Conservation (phyloP, 2,113 vertebrate genomes). For the Pteronura brasiliensis region DNA sequence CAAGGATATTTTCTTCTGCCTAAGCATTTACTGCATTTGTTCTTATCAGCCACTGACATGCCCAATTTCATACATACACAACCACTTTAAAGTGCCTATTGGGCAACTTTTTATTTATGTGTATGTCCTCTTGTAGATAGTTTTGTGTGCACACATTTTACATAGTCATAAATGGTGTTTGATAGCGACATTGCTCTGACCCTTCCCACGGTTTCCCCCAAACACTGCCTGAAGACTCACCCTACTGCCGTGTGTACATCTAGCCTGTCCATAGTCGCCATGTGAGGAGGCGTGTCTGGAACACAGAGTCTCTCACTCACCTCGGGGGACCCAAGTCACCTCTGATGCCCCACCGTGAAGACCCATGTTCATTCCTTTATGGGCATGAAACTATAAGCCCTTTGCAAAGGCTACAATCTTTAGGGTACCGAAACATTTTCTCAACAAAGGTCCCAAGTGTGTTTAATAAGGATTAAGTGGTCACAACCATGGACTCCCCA, state of each 20-base stretch:
- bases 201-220: not conserved
- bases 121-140: not conserved
- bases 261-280: not conserved
- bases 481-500: conserved; percentile 51
- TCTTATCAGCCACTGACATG: not conserved
- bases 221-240: not conserved
- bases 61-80: not conserved
- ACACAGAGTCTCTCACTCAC: not conserved
- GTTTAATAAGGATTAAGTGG: conserved; percentile 74
- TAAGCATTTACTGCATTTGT: not conserved
- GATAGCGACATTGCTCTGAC: not conserved
- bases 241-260: not conserved
- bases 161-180: not conserved
- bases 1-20: not conserved
- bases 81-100: not conserved
- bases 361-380: too few relatives aligned
- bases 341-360: not conserved
- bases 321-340: not conserved
- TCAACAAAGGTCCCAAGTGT: conserved; percentile 68
- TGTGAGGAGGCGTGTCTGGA: accelerated
- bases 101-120: not conserved
- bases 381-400: conserved; percentile 20
- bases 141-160: not conserved
- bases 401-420: conserved; percentile 39
- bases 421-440: conserved; percentile 55